Percentiles rank a stretch among this genome's conserved stretches.
phyloP scores from a whole-genome alignment of 2,113 vertebrate species.

The Cynopterus brachyotis region DNA sequence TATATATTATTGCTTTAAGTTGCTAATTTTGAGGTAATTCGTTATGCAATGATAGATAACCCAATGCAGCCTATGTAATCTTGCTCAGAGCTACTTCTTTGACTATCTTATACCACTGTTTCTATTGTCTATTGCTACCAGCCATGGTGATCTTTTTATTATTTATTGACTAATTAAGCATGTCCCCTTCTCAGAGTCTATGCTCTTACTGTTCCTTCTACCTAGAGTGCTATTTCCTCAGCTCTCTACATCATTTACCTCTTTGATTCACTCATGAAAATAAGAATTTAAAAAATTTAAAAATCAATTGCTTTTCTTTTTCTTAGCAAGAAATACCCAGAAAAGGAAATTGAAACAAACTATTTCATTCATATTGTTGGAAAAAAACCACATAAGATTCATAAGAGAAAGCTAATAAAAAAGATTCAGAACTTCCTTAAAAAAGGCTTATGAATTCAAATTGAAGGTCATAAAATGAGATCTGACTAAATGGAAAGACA shows the following conservation, averaged over 20 bases:
- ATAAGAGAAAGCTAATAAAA: constrained; percentile 46
- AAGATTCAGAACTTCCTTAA: constrained; percentile 30
- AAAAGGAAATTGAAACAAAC: constrained; percentile 26
- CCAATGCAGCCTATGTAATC: neutral
- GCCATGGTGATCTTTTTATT: neutral
- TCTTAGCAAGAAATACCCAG: constrained; percentile 13
- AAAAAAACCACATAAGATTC: neutral
- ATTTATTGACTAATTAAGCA: neutral
- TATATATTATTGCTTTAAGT: constrained; percentile 20
- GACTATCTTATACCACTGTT: neutral
- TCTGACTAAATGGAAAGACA: constrained; percentile 41
- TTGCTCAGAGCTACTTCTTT: neutral
- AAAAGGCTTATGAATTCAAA: constrained; percentile 25
- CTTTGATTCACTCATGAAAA: neutral
- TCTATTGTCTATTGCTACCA: neutral
- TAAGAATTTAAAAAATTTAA: neutral
- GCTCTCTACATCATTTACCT: neutral
- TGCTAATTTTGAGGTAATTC: constrained; percentile 26
- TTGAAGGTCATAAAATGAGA: constrained; percentile 35
- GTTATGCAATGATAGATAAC: constrained; percentile 10
- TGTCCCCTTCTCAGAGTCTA: neutral
- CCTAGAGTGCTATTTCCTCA: neutral
- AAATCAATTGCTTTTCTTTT: constrained; percentile 34
- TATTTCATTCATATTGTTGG: neutral
- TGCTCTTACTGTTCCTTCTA: neutral